Percentiles rank a stretch among this genome's conserved stretches.
phyloP scores from a whole-genome alignment of 2,797 vertebrate genomes.

The Galagoides demidoff region DNA sequence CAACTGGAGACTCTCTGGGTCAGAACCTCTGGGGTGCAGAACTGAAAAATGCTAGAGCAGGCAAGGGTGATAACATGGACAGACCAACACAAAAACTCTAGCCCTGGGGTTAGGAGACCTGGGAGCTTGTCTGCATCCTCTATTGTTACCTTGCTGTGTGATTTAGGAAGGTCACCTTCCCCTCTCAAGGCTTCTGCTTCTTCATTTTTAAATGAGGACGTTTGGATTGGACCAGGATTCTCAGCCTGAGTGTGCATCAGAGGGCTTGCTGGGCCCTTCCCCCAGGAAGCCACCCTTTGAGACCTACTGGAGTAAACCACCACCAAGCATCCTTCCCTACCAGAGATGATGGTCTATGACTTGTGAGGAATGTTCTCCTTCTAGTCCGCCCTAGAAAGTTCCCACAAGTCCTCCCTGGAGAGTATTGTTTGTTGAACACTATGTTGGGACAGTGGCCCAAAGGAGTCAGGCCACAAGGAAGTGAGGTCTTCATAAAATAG shows the following conservation, averaged over 20 bases:
- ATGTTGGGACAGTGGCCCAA: background rate
- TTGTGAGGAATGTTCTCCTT: background rate
- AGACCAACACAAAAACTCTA: background rate
- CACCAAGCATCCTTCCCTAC: background rate
- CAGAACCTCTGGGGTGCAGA: background rate
- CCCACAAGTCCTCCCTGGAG: background rate
- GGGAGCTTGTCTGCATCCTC: background rate
- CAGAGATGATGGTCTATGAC: background rate
- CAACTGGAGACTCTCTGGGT: background rate
- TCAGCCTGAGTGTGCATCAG: background rate
- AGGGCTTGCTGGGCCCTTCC: background rate
- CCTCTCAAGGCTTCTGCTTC: background rate
- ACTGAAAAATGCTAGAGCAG: background rate
- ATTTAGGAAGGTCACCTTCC: background rate
- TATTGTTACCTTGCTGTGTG: background rate
- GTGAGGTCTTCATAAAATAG: background rate
- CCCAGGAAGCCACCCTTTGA: background rate
- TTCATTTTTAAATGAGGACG: background rate
- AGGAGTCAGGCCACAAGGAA: background rate
- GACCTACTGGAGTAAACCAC: background rate
- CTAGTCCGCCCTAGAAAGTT: background rate
- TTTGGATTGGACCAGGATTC: background rate
- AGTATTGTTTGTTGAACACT: background rate
- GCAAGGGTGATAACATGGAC: fast-evolving
- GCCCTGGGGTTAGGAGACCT: background rate